Evolutionary conservation across 2,113 vertebrate species (phyloP).

Genomic region (Megaceryle maxima): DNA sequence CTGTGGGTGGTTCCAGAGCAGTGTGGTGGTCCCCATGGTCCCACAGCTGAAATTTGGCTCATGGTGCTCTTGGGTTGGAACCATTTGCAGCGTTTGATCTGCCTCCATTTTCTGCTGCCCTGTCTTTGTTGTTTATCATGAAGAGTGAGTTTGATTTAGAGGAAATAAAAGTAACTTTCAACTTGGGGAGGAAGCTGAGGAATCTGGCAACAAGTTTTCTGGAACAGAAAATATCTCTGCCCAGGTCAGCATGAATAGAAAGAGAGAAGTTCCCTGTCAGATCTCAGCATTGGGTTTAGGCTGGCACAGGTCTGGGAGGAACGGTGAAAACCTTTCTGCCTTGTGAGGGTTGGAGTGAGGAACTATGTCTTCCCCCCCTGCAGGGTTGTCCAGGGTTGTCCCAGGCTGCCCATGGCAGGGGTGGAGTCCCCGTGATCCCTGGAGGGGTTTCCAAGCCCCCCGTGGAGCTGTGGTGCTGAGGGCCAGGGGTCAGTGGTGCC

Average conservation of each 20-base stretch:
- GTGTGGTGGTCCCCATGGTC: neutral
- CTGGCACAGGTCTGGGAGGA: neutral
- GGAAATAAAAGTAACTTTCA: constrained; percentile 52
- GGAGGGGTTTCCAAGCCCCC: no score
- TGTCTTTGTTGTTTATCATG: neutral
- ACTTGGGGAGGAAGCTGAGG: constrained; percentile 11
- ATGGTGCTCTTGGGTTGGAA: neutral
- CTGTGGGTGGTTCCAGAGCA: neutral
- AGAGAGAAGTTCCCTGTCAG: neutral
- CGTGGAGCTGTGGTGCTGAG: no score
- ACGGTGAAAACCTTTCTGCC: neutral
- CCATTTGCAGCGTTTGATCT: neutral
- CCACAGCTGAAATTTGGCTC: neutral
- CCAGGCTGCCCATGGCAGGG: no score
- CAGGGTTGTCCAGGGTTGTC: neutral
- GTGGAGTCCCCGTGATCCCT: no score
- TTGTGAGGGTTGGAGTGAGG: neutral
- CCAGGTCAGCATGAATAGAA: neutral
- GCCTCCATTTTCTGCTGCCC: neutral
- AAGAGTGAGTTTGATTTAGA: neutral
- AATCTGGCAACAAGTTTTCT: neutral
- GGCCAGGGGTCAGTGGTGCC: no score
- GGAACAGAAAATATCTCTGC: constrained; percentile 51
- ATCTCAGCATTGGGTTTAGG: neutral
- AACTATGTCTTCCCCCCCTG: neutral